A percentile compares a stretch with the other conserved stretches of the same genome.
phyloP scores from a whole-genome alignment of 2,113 vertebrate genomes.

The Calidris pygmaea region DNA sequence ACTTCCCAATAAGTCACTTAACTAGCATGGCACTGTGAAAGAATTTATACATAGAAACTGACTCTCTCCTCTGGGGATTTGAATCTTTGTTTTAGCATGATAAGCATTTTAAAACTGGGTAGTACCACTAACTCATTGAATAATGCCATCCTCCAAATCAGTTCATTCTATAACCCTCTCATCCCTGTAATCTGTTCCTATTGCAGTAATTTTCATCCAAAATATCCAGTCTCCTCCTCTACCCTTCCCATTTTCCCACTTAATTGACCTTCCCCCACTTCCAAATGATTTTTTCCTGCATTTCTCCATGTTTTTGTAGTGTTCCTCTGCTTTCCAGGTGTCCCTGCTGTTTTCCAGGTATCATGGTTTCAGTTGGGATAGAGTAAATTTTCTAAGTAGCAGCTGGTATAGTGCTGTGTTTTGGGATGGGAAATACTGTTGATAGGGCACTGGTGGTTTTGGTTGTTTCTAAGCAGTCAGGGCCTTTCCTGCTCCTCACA shows the following conservation, averaged over 20 bases:
- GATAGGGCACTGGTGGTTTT: not conserved
- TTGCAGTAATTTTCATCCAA: not conserved
- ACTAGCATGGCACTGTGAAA: not conserved
- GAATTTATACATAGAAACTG: not conserved
- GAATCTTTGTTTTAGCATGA: not conserved
- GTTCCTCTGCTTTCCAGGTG: not conserved
- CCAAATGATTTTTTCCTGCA: not conserved
- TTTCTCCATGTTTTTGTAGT: not conserved
- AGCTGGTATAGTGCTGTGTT: not conserved
- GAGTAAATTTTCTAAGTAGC: not conserved
- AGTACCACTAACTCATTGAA: not conserved
- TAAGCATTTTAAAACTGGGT: not conserved
- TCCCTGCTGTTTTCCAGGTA: not conserved
- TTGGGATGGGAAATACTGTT: not conserved
- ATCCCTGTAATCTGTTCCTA: not conserved
- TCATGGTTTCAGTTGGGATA: not conserved
- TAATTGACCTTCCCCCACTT: not conserved
- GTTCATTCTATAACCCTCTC: not conserved
- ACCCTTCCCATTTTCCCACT: not conserved
- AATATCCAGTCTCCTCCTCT: not conserved
- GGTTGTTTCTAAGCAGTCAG: not conserved
- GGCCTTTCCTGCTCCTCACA: not conserved
- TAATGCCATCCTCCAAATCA: not conserved
- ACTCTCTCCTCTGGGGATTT: accelerated
- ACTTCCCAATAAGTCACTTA: not conserved